Evolutionary conservation across 2,888 invertebrate genomes (phyloP).

Genomic region (Gymnoscelis rufifasciata): DNA sequence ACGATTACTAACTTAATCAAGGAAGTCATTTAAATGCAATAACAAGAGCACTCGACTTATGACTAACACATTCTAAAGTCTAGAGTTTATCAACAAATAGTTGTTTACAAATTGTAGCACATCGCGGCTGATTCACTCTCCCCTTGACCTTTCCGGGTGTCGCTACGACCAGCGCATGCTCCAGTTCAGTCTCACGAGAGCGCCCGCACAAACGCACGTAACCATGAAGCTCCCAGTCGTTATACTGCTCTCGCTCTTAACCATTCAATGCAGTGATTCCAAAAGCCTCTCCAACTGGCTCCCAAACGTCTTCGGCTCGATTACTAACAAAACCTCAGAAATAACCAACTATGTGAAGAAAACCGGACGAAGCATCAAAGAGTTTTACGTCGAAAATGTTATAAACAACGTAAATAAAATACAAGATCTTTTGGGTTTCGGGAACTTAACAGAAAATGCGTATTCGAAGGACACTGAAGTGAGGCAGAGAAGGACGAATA

Average conservation of each 20-base stretch:
- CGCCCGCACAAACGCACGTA: slow-evolving; percentile 27
- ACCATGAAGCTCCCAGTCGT: slow-evolving; percentile 50
- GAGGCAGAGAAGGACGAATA: slow-evolving; percentile 39
- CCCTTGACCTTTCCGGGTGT: slow-evolving; percentile 55
- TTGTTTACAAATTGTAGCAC: no score
- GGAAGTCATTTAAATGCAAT: no score
- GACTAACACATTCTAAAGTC: no score
- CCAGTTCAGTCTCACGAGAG: slow-evolving; percentile 39
- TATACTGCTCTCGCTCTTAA: slow-evolving; percentile 42
- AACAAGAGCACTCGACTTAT: no score
- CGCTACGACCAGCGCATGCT: slow-evolving; percentile 42
- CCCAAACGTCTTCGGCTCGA: slow-evolving; percentile 51
- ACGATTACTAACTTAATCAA: no score
- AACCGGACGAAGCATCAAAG: slow-evolving; percentile 51
- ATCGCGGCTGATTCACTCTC: slow-evolving; percentile 33
- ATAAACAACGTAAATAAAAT: slow-evolving; percentile 45
- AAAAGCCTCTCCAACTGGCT: slow-evolving; percentile 44
- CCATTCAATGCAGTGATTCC: slow-evolving; percentile 45
- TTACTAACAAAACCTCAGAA: slow-evolving; percentile 54
- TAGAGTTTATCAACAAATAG: no score
- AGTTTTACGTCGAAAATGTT: slow-evolving; percentile 55
- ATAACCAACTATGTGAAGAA: slow-evolving; percentile 55
- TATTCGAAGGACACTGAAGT: slow-evolving; percentile 5
- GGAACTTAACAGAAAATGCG: slow-evolving; percentile 19
- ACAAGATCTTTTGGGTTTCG: slow-evolving; percentile 40